phyloP scores from a whole-genome alignment of 1,140 invertebrate species.

The Apis cerana region DNA sequence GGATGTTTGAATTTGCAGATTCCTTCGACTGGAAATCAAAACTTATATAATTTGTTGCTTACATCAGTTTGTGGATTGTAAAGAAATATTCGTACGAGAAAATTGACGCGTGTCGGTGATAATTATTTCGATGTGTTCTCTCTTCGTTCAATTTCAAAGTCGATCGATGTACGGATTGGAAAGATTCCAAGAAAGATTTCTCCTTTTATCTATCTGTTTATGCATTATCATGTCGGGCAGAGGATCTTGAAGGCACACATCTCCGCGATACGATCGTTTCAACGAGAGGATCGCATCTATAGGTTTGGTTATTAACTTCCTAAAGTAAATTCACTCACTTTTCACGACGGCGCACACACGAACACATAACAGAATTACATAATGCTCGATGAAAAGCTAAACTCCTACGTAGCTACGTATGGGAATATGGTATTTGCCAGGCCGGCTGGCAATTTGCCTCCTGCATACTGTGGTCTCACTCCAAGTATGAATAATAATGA shows the following conservation, averaged over 20 bases:
- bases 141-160: too few relatives aligned
- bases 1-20: neutral
- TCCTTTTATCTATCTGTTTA: too few relatives aligned
- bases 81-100: neutral
- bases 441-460: conserved; percentile 63
- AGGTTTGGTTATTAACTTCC: conserved; percentile 55
- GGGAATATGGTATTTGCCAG: conserved; percentile 43
- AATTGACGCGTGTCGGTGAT: too few relatives aligned
- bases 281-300: conserved; percentile 19
- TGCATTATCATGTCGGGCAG: too few relatives aligned
- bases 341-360: conserved; percentile 15
- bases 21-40: neutral
- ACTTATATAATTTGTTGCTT: too few relatives aligned
- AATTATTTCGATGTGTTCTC: too few relatives aligned
- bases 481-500: conserved; percentile 67
- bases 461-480: conserved; percentile 52
- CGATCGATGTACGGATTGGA: too few relatives aligned
- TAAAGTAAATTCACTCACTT: conserved; percentile 54
- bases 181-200: too few relatives aligned
- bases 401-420: conserved; percentile 38
- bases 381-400: conserved; percentile 59
- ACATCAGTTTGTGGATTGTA: neutral
- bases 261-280: neutral
- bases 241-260: too few relatives aligned
- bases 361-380: conserved; percentile 56